These are phyloP conservation scores for Mechanitis mazaeus DNA, from an alignment of 2,888 invertebrate species.

Conservation along the genomic window DNA sequence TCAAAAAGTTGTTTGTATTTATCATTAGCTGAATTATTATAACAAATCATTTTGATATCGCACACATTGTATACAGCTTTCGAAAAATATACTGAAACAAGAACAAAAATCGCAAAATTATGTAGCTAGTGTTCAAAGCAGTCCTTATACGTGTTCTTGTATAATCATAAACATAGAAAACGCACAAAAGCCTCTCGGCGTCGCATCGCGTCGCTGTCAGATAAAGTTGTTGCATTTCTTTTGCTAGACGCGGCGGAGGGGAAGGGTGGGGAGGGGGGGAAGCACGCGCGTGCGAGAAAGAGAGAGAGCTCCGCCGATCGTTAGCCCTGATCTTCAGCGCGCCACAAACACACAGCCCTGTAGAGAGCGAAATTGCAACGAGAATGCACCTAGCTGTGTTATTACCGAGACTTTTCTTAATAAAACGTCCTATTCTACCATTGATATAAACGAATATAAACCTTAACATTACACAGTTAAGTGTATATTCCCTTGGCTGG, in stretches of 20 bases:
- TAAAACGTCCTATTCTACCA: slow-evolving; percentile 59
- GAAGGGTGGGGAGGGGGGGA: slow-evolving; percentile 31
- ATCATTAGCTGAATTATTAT: slow-evolving; percentile 14
- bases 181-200: slow-evolving; percentile 74
- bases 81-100: slow-evolving; percentile 52
- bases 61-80: slow-evolving; percentile 29
- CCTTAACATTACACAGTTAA: slow-evolving; percentile 37
- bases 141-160: slow-evolving; percentile 72
- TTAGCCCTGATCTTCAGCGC: slow-evolving; percentile 78
- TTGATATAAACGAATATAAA: slow-evolving; percentile 35
- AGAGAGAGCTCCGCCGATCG: slow-evolving; percentile 65
- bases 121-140: slow-evolving; percentile 63
- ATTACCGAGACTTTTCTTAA: slow-evolving; percentile 57
- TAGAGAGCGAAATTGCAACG: slow-evolving; percentile 77
- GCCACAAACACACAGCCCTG: slow-evolving; percentile 77
- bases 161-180: slow-evolving; percentile 76
- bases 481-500: slow-evolving; percentile 42
- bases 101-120: slow-evolving; percentile 62
- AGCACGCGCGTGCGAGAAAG: slow-evolving; percentile 48
- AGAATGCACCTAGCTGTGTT: slow-evolving; percentile 76
- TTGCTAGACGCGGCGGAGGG: slow-evolving; percentile 55
- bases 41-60: slow-evolving; percentile 21
- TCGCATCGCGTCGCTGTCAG: slow-evolving; percentile 70
- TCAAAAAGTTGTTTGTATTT: neutral
- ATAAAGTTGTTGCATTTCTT: slow-evolving; percentile 75